A percentile compares a stretch with the other conserved stretches of the same genome.
These are phyloP conservation scores for Thunnus albacares DNA, from an alignment of 2,797 vertebrate species.

Conservation along the genomic window DNA sequence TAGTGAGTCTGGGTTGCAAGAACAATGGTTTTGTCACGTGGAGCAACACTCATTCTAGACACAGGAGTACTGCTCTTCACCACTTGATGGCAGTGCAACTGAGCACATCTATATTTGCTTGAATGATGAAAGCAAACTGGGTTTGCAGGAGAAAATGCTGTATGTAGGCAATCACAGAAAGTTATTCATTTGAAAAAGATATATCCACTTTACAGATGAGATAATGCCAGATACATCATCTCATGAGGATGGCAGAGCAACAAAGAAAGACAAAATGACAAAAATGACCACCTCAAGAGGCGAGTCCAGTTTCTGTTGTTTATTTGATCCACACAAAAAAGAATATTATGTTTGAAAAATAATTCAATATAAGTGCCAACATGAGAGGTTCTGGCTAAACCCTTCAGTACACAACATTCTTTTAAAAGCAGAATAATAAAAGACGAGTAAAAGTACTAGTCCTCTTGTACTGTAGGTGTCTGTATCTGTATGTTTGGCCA, in stretches of 20 bases:
- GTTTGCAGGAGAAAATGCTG: constrained; percentile 18
- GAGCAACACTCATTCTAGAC: constrained; percentile 6
- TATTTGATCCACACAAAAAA: not conserved
- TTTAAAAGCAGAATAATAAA: not conserved
- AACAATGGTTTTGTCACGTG: constrained; percentile 21
- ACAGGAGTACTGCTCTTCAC: constrained; percentile 34
- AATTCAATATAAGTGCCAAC: not conserved
- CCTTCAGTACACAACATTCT: not conserved
- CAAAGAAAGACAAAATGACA: not conserved
- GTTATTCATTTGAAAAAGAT: constrained; percentile 1
- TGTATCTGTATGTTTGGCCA: not conserved
- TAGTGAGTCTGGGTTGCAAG: not conserved
- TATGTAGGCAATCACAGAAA: constrained; percentile 7
- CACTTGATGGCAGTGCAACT: constrained; percentile 83
- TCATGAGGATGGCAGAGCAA: not conserved
- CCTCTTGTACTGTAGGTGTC: not conserved
- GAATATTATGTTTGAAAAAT: too few relatives aligned
- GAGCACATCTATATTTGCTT: constrained; percentile 50
- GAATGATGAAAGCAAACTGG: constrained; percentile 15
- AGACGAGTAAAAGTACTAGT: not conserved
- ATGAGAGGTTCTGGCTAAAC: not conserved
- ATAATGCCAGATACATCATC: not conserved
- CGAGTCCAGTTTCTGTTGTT: not conserved
- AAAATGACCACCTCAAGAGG: not conserved
- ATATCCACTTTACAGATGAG: not conserved